These are phyloP conservation scores for Boleophthalmus pectinirostris DNA, from an alignment of 2,113 vertebrate species.

Conservation along the genomic window DNA sequence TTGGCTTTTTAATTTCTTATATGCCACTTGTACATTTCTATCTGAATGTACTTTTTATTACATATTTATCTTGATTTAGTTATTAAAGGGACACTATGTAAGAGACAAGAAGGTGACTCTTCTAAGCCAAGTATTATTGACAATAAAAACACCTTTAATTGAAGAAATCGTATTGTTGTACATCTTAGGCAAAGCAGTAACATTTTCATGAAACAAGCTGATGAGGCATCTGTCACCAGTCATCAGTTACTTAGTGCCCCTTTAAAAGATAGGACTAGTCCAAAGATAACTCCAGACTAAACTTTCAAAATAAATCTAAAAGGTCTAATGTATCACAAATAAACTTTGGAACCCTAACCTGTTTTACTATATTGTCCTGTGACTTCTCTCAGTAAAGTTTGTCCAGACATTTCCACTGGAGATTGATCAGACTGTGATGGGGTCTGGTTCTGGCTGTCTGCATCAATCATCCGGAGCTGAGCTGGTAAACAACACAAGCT, in stretches of 20 bases:
- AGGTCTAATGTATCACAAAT: neutral
- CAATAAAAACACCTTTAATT: too few species aligned
- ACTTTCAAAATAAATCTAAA: neutral
- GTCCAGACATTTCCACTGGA: slow-evolving; percentile 24
- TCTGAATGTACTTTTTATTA: too few species aligned
- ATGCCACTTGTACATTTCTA: too few species aligned
- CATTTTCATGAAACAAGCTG: too few species aligned
- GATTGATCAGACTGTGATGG: slow-evolving; percentile 48
- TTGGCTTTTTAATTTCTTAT: too few species aligned
- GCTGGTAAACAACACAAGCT: slow-evolving; percentile 32
- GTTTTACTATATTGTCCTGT: slow-evolving; percentile 9
- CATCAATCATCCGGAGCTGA: slow-evolving; percentile 44
- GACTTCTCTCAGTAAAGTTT: slow-evolving; percentile 17
- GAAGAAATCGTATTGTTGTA: too few species aligned
- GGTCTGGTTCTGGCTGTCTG: slow-evolving; percentile 30
- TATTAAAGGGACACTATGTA: neutral
- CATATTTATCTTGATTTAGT: neutral
- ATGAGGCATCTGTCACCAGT: too few species aligned
- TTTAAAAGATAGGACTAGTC: too few species aligned
- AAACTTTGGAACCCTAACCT: neutral
- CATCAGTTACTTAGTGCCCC: neutral
- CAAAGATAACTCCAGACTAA: neutral
- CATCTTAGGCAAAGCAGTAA: too few species aligned
- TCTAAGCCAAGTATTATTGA: neutral
- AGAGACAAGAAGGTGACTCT: too few species aligned